Conservation (phyloP, 2,888 invertebrate species). For the Agriopis aurantiaria region DNA sequence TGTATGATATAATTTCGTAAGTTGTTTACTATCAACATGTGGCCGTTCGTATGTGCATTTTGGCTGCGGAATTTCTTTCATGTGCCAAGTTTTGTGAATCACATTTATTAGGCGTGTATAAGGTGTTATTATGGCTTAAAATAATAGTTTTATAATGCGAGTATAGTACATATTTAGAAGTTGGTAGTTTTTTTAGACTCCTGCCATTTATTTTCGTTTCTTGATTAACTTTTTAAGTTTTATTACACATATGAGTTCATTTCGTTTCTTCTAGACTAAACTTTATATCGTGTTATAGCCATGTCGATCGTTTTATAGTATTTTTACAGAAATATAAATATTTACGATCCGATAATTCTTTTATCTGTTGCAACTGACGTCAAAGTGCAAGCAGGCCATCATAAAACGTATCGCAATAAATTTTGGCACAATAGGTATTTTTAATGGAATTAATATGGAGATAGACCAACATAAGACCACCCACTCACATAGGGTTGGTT, state of each 20-base stretch:
- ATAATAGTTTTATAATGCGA: background rate
- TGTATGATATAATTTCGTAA: slow-evolving; percentile 13
- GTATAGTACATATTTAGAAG: background rate
- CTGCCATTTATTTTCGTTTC: background rate
- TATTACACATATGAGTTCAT: background rate
- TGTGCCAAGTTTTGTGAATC: slow-evolving; percentile 33
- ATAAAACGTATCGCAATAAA: slow-evolving; percentile 8
- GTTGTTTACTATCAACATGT: slow-evolving; percentile 33
- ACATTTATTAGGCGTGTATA: slow-evolving; percentile 9
- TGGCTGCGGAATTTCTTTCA: slow-evolving; percentile 29
- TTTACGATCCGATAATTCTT: slow-evolving; percentile 14
- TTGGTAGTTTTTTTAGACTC: background rate
- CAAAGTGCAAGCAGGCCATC: slow-evolving; percentile 5
- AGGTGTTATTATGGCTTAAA: background rate
- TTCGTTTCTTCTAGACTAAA: background rate
- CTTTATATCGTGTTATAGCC: background rate
- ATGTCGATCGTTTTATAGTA: background rate
- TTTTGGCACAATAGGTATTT: background rate
- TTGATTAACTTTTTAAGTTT: no score
- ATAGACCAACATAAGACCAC: no score
- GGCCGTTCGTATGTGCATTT: slow-evolving; percentile 25
- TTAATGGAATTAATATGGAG: no score
- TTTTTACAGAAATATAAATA: slow-evolving; percentile 10
- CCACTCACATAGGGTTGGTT: no score
- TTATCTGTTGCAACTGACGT: slow-evolving; percentile 14